Percentiles rank a stretch among this genome's conserved stretches.
phyloP scores from a whole-genome alignment of 2,797 vertebrate genomes.

The Galago senegalensis region DNA sequence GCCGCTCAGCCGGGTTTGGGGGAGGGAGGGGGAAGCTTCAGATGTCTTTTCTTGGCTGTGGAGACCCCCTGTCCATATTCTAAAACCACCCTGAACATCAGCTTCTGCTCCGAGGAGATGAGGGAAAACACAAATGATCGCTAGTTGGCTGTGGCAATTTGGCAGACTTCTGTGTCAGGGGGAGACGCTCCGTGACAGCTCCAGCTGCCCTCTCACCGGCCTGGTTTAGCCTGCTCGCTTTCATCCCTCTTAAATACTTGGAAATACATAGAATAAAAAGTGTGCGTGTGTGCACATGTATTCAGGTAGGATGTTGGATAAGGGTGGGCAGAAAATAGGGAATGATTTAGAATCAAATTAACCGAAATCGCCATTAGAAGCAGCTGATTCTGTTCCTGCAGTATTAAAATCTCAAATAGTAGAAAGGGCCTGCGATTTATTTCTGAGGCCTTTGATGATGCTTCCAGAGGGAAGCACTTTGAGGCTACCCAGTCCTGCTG shows the following conservation, averaged over 20 bases:
- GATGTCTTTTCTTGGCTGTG: conserved; percentile 41
- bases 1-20: not conserved
- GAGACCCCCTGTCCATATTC: conserved; percentile 13
- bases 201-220: not conserved
- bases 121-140: conserved; percentile 51
- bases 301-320: not conserved
- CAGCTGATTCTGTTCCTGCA: conserved; percentile 34
- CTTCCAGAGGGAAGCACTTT: not conserved
- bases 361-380: conserved; percentile 44
- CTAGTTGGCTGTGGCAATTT: conserved; percentile 40
- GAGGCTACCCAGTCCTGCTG: not conserved
- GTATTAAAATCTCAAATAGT: not conserved
- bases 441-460: conserved; percentile 1
- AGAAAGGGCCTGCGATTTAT: not conserved
- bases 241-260: conserved; percentile 70
- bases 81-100: conserved; percentile 14
- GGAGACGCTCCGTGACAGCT: conserved; percentile 35
- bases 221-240: not conserved
- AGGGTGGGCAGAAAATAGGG: not conserved
- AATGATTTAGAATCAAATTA: conserved; percentile 60
- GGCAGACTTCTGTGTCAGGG: conserved; percentile 11
- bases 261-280: not conserved
- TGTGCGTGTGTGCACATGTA: not conserved
- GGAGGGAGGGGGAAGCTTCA: conserved; percentile 15
- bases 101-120: conserved; percentile 40